Evolutionary conservation across 2,888 invertebrate genomes (phyloP).

Genomic region (Anarsia innoxiella): DNA sequence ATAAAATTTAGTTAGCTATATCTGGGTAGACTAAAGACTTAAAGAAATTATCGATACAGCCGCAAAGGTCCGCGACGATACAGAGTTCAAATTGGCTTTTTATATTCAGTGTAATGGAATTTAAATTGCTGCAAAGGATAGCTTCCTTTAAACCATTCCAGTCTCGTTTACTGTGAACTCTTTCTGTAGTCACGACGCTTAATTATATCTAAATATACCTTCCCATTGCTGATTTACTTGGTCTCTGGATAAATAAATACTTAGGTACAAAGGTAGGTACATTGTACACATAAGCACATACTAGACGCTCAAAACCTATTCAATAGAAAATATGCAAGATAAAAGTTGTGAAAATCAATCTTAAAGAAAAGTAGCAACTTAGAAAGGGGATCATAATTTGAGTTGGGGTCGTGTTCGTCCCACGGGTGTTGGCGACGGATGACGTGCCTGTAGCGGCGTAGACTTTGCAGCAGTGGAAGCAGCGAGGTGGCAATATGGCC

Average conservation of each 20-base stretch:
- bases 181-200: slow-evolving; percentile 55
- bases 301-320: neutral
- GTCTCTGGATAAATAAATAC: too few relatives aligned
- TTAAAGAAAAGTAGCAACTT: too few relatives aligned
- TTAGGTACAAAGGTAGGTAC: too few relatives aligned
- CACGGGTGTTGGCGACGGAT: too few relatives aligned
- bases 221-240: too few relatives aligned
- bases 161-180: slow-evolving; percentile 47
- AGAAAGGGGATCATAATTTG: too few relatives aligned
- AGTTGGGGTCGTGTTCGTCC: too few relatives aligned
- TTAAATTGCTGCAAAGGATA: slow-evolving; percentile 56
- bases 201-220: slow-evolving; percentile 50
- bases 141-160: slow-evolving; percentile 54
- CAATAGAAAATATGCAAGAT: too few relatives aligned
- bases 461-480: slow-evolving; percentile 18
- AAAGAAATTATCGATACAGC: slow-evolving; percentile 33
- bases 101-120: slow-evolving; percentile 59
- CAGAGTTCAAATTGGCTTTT: slow-evolving; percentile 53
- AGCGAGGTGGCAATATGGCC: slow-evolving; percentile 32
- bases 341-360: too few relatives aligned
- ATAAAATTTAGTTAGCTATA: slow-evolving; percentile 24
- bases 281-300: too few relatives aligned
- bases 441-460: too few relatives aligned
- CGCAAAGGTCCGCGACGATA: slow-evolving; percentile 26
- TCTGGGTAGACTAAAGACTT: slow-evolving; percentile 24